Conservation (phyloP, 2,888 invertebrate genomes). For the Buathra laborator region DNA sequence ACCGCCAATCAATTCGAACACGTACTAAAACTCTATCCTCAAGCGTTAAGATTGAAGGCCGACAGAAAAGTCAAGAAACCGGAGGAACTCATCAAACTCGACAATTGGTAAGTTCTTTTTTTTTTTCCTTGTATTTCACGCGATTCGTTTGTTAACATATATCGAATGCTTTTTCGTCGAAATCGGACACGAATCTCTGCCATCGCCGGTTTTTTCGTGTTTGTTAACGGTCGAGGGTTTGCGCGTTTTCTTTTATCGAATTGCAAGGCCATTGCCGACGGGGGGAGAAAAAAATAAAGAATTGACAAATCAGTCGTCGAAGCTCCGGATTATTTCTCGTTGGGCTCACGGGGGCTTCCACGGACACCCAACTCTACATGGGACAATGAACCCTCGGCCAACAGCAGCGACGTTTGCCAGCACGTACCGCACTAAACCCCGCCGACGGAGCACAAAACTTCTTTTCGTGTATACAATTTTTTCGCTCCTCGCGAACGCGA, state of each 20-base stretch:
- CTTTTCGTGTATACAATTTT: neutral
- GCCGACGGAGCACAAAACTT: neutral
- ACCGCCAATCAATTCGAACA: conserved; percentile 94
- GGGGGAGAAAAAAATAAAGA: neutral
- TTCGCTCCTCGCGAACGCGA: neutral
- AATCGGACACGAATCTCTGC: conserved; percentile 45
- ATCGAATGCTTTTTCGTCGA: conserved; percentile 47
- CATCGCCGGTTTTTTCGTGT: conserved; percentile 50
- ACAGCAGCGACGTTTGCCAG: conserved; percentile 77
- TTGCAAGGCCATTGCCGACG: too few species aligned
- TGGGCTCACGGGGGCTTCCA: conserved; percentile 57
- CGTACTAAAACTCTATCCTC: conserved; percentile 96
- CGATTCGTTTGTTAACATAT: conserved; percentile 28
- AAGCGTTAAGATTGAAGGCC: conserved; percentile 96
- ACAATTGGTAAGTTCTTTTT: conserved; percentile 93
- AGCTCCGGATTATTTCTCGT: neutral
- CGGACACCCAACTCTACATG: conserved; percentile 69
- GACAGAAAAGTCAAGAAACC: conserved; percentile 96
- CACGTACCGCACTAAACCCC: conserved; percentile 75
- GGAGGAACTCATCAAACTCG: conserved; percentile 97
- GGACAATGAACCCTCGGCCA: conserved; percentile 85
- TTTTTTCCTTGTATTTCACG: conserved; percentile 10
- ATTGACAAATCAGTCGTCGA: conserved; percentile 3
- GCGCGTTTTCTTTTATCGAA: neutral
- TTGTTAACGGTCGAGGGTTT: neutral